Percentiles rank a stretch among this genome's conserved stretches.
phyloP scores from a whole-genome alignment of 2,797 vertebrate genomes.

The Gouania willdenowi region DNA sequence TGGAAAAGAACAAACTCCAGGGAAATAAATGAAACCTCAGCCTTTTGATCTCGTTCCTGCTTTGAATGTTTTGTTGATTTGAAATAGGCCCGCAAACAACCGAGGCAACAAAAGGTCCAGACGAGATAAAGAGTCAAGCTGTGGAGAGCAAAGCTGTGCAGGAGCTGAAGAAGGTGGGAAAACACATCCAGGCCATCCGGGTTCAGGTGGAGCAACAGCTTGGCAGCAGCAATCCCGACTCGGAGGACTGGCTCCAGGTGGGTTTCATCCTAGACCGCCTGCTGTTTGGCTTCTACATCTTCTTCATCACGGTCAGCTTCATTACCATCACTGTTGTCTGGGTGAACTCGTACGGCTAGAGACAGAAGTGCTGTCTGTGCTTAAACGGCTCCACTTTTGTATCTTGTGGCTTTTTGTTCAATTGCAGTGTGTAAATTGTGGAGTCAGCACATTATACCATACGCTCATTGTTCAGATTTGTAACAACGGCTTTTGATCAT shows the following conservation, averaged over 20 bases:
- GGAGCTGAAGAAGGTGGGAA: slow-evolving; percentile 59
- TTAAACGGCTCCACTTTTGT: background rate
- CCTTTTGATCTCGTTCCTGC: slow-evolving; percentile 14
- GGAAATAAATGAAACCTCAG: background rate
- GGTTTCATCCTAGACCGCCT: slow-evolving; percentile 71
- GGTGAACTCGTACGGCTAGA: slow-evolving; percentile 38
- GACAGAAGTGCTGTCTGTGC: slow-evolving; percentile 9
- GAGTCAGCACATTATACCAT: background rate
- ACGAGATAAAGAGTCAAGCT: background rate
- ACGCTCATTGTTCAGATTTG: no score
- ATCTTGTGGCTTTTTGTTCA: slow-evolving; percentile 1
- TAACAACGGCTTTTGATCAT: no score
- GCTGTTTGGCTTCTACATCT: slow-evolving; percentile 68
- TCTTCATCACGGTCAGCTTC: slow-evolving; percentile 73
- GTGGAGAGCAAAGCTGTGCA: slow-evolving; percentile 30
- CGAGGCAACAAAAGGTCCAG: background rate
- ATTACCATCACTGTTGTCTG: slow-evolving; percentile 67
- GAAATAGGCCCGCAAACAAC: slow-evolving; percentile 18
- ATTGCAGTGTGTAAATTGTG: background rate
- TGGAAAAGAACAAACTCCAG: no score
- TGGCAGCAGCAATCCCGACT: slow-evolving; percentile 13
- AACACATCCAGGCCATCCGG: slow-evolving; percentile 57
- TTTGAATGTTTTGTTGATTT: background rate
- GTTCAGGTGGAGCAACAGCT: slow-evolving; percentile 53
- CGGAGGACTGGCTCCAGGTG: slow-evolving; percentile 70